These are phyloP conservation scores for Brassicogethes aeneus DNA, from an alignment of 2,888 invertebrate species.

Conservation along the genomic window DNA sequence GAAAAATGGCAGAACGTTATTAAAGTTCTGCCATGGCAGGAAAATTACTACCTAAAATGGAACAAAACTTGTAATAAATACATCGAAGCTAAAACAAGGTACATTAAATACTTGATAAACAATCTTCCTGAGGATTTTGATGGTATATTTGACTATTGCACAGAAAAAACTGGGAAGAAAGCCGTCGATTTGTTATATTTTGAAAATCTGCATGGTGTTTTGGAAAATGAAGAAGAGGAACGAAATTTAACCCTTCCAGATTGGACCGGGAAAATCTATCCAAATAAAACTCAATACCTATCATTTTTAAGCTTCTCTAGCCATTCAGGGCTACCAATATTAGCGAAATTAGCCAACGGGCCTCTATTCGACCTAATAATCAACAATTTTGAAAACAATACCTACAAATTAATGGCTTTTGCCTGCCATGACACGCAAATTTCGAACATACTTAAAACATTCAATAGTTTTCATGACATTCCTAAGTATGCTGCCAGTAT, in stretches of 20 bases:
- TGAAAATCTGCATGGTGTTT: constrained; percentile 43
- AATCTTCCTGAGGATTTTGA: constrained; percentile 49
- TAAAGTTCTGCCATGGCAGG: neutral
- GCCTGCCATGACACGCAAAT: constrained; percentile 79
- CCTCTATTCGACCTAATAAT: constrained; percentile 64
- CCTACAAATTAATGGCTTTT: constrained; percentile 55
- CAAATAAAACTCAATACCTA: constrained; percentile 51
- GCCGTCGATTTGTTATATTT: constrained; percentile 42
- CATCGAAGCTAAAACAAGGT: constrained; percentile 44
- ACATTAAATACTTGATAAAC: constrained; percentile 31
- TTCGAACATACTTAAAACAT: constrained; percentile 60
- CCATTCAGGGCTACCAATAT: constrained; percentile 45
- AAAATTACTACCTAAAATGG: constrained; percentile 36
- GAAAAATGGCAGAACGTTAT: neutral
- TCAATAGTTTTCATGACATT: constrained; percentile 58
- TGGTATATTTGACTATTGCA: constrained; percentile 56
- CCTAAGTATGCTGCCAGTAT: constrained; percentile 64
- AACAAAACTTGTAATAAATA: constrained; percentile 61
- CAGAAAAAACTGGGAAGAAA: constrained; percentile 50
- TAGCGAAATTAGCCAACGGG: constrained; percentile 53
- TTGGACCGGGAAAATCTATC: constrained; percentile 38
- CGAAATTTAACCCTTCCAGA: constrained; percentile 44
- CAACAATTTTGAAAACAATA: constrained; percentile 45
- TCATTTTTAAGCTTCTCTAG: constrained; percentile 53
- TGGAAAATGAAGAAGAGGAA: constrained; percentile 18